Evolutionary conservation across 2,797 vertebrate genomes (phyloP).

Genomic region (Phylloscopus collybita): DNA sequence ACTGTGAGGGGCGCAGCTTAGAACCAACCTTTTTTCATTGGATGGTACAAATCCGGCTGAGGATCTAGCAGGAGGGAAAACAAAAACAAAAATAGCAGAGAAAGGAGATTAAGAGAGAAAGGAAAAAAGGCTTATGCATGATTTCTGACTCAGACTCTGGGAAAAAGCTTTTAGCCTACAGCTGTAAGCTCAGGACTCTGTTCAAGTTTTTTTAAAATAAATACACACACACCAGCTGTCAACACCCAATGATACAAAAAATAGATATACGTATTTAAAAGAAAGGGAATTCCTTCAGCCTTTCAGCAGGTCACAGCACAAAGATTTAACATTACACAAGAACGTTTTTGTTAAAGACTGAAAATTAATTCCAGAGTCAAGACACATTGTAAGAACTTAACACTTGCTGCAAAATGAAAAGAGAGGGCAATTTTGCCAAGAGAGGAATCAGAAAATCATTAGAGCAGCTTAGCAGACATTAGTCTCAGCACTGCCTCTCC

Average conservation of each 20-base stretch:
- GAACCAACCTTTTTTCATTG: slow-evolving; percentile 99
- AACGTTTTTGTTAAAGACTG: neutral
- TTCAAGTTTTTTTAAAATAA: slow-evolving; percentile 31
- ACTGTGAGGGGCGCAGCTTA: slow-evolving; percentile 70
- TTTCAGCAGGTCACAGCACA: neutral
- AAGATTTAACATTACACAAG: neutral
- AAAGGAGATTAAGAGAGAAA: slow-evolving; percentile 80
- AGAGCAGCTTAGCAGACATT: neutral
- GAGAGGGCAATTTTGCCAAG: neutral
- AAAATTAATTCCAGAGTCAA: neutral
- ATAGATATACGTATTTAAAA: neutral
- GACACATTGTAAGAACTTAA: neutral
- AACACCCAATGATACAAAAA: neutral
- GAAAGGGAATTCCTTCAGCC: neutral
- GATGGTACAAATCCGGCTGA: slow-evolving; percentile 94
- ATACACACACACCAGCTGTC: slow-evolving; percentile 38
- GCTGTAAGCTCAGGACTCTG: slow-evolving; percentile 44
- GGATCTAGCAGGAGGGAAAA: slow-evolving; percentile 93
- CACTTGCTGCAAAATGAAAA: neutral
- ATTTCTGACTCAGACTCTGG: slow-evolving; percentile 65
- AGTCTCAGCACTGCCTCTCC: neutral
- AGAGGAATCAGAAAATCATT: neutral
- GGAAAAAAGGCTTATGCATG: slow-evolving; percentile 72
- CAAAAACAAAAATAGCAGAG: slow-evolving; percentile 87
- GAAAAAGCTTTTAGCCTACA: slow-evolving; percentile 62